Evolutionary conservation across 92 coral and sea anemone species (phyloP), one percentile per base, ranked within the genome.

Genomic region (Epizoanthus illoricatus): DNA sequence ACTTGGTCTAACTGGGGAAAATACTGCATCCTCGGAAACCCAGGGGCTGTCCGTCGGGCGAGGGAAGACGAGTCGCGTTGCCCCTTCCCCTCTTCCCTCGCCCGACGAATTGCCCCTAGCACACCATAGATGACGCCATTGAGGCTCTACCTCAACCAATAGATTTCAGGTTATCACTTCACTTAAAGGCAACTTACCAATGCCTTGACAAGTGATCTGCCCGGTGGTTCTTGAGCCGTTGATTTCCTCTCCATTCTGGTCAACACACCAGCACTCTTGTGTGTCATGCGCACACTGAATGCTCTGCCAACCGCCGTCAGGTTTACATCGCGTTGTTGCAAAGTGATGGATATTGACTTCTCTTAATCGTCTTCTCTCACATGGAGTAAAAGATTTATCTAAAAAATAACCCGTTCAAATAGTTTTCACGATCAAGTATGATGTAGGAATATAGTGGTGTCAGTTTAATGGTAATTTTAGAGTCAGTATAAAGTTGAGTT

Each of bases 301-400:
- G 74, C 87, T 89, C 70, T 88, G 81, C 95, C 97, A 95, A 18
- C 61, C 70, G n/a, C 98, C 98, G 87, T 95, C 94, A 6, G 97
- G 91, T 73, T 87, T 85, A 73, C 98, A 95, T 36, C 85, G 89
- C 6, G n/a, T 73, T n/a, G 43, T 55, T 2, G 28, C 9, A 75
- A 47, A 40, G 70, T 62, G 18, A 75, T 40, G 52, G 11, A 24
- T 5, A 8, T 55, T 73, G 65, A 3, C 1, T 54, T 49, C 62
- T n/a, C 12, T 28, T 24, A 24, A 5, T 5, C 59, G 79, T 55
- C 57, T 24, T 24, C 63, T 39, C 21, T 73, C 79, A 73, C 79
- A 73, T 7, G 63, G 45, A 20, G 79, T 52, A 11, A 49, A 41
- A 19, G 63, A 52, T 73, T 73, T 52, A 17, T 52, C 79, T 73